Base-by-base conservation (phyloP, 2,113 vertebrate species). In the Ginglymostoma cirratum region DNA sequence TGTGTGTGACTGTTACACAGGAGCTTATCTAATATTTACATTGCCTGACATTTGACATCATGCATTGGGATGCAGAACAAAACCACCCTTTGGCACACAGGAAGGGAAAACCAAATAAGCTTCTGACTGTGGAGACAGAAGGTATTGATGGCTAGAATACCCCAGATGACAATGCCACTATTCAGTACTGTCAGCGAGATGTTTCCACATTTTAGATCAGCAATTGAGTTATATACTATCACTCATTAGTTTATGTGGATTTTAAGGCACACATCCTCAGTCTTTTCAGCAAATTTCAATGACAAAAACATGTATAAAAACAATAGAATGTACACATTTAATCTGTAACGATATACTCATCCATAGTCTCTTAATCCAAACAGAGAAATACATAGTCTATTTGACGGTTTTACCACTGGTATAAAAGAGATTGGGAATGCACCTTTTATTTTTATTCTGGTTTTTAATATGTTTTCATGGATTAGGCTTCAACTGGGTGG, bases 1-100 rank as follows among this genome's bases (percentile, higher is more conserved):
- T 38, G 34, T 93, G 5, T 67, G 92, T 27, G 65, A 61, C 55
- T 45, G 66, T 69, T 94, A 69, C 92, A 67, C 92, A 94, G 92
- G 66, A 67, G 92, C 66, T 94, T 94, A 94, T 45, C 92, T 15
- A 94, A 8, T 70, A 66, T 94, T 94, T 69, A 69, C 65, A 45
- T 69, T 94, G 67, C 92, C 45, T 69, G 92, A 70, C 92, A 94
- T 94, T 94, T 94, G 92, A 94, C 92, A 94, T 94, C 38, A 23
- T 69, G 66, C 92, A 69, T 94, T 94, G 66, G 27, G 87, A 90
- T 61, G 24, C 52, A 61, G 55, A 90, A 52, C n/a, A 93, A 94
- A 94, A n/a, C 66, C 23, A 24, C 34, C 92, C 66, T 69, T 38
- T 94, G 65, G 92, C 92, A 94, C 38, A 94, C 92, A 94, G 92